Percentiles rank a stretch among this genome's conserved stretches.
These are phyloP conservation scores for Drosophila asahinai DNA, from an alignment of 1,140 invertebrate species.

Conservation along the genomic window DNA sequence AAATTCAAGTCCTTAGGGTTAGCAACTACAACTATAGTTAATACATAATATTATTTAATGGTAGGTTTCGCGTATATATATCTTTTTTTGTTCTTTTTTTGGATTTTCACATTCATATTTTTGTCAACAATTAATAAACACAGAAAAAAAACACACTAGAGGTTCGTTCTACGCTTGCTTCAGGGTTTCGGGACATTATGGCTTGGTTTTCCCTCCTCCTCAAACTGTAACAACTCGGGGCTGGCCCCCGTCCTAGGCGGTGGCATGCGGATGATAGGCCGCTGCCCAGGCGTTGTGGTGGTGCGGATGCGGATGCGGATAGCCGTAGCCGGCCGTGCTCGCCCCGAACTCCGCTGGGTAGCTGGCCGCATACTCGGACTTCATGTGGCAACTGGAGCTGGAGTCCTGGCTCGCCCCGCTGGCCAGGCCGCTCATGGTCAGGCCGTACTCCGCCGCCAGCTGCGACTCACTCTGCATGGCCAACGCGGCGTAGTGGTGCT, in stretches of 20 bases:
- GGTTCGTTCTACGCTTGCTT: conserved; percentile 32
- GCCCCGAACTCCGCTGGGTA: conserved; percentile 70
- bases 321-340: conserved; percentile 50
- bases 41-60: conserved; percentile 36
- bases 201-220: conserved; percentile 17
- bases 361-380: conserved; percentile 69
- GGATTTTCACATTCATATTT: conserved; percentile 27
- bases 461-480: conserved; percentile 81
- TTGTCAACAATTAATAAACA: conserved; percentile 50
- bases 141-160: conserved; percentile 47
- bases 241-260: conserved; percentile 41
- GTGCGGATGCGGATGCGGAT: conserved; percentile 56
- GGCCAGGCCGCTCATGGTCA: conserved; percentile 74
- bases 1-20: conserved; percentile 35
- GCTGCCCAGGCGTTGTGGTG: conserved; percentile 76
- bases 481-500: conserved; percentile 69
- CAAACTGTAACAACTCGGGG: conserved; percentile 32
- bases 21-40: conserved; percentile 22
- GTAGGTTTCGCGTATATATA: conserved; percentile 12
- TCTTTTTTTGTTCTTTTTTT: conserved; percentile 40
- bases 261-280: conserved; percentile 77
- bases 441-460: conserved; percentile 73
- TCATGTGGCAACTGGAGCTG: conserved; percentile 68
- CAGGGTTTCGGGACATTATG: conserved; percentile 22
- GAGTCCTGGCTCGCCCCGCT: conserved; percentile 63